Evolutionary conservation across 2,888 invertebrate genomes (phyloP).

Genomic region (Lepidochitona cinerea): DNA sequence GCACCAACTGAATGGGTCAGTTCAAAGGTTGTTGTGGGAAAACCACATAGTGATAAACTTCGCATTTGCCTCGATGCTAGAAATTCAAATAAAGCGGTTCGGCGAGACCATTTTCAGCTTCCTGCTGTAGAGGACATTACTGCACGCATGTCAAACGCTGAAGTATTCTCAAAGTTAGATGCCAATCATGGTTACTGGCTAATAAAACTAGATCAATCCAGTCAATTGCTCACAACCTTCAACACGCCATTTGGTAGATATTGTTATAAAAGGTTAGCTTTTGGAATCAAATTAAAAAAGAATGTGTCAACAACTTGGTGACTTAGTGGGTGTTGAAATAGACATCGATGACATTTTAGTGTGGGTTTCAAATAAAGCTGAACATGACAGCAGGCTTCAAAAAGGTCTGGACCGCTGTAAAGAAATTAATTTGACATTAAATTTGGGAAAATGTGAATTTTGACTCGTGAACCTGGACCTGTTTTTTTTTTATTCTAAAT

Average conservation of each 20-base stretch:
- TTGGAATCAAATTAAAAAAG: conserved; percentile 23
- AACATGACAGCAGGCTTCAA: conserved; percentile 9
- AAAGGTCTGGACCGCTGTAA: not conserved
- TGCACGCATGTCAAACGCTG: conserved; percentile 7
- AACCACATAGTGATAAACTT: conserved; percentile 4
- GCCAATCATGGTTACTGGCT: not conserved
- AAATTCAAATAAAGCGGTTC: conserved; percentile 3
- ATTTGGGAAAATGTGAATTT: not conserved
- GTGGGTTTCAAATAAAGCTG: not conserved
- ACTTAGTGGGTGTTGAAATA: conserved; percentile 12
- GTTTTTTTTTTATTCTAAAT: conserved; percentile 9
- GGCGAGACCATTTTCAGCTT: conserved; percentile 11
- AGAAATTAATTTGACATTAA: conserved; percentile 1
- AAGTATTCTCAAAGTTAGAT: conserved; percentile 18
- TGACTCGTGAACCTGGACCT: conserved; percentile 5
- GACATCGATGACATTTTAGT: conserved; percentile 20
- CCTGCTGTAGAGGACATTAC: conserved; percentile 20
- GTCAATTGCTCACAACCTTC: conserved; percentile 9
- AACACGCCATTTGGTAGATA: conserved; percentile 18
- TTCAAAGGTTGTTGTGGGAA: conserved; percentile 12
- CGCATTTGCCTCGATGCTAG: conserved; percentile 13
- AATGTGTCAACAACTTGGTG: conserved; percentile 1
- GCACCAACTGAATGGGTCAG: conserved; percentile 14
- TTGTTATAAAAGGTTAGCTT: conserved; percentile 14
- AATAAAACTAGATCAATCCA: not conserved